These are phyloP conservation scores for Lasioglossum vierecki DNA, from an alignment of 2,888 invertebrate genomes.

Conservation along the genomic window DNA sequence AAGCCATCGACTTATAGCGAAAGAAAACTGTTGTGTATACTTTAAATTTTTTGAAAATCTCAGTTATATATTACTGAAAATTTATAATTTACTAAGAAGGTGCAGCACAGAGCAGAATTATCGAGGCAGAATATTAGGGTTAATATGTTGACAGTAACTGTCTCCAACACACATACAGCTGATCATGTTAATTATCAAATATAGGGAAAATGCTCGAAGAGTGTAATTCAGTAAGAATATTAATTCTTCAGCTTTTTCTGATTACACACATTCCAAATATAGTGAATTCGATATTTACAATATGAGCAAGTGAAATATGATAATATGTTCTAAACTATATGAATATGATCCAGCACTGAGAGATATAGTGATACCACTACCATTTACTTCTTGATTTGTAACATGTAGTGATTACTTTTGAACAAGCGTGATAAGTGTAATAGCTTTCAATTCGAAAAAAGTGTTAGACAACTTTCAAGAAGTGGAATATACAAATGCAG, in stretches of 20 bases:
- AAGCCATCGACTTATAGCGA: not conserved
- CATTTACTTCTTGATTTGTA: not conserved
- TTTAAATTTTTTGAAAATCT: not conserved
- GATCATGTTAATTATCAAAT: conserved; percentile 1
- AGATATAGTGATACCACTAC: not conserved
- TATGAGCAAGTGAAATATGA: not conserved
- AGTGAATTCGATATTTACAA: conserved; percentile 5
- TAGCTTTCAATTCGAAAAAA: not conserved
- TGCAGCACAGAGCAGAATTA: conserved; percentile 69
- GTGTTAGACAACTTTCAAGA: not conserved
- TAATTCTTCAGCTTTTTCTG: not conserved
- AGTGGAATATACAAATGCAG: not conserved
- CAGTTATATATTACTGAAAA: not conserved
- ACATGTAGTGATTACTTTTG: not conserved
- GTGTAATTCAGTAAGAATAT: not conserved
- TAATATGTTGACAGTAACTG: conserved; percentile 10
- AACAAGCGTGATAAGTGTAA: not conserved
- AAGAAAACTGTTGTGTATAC: not conserved
- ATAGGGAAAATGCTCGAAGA: not conserved
- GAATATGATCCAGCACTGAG: not conserved
- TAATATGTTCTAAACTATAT: not conserved
- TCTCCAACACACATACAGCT: conserved; percentile 25
- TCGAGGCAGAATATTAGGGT: conserved; percentile 1
- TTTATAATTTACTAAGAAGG: conserved; percentile 44
- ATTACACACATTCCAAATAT: not conserved